These are phyloP conservation scores for Centropus bengalensis DNA, from an alignment of 2,113 vertebrate genomes.

Conservation along the genomic window DNA sequence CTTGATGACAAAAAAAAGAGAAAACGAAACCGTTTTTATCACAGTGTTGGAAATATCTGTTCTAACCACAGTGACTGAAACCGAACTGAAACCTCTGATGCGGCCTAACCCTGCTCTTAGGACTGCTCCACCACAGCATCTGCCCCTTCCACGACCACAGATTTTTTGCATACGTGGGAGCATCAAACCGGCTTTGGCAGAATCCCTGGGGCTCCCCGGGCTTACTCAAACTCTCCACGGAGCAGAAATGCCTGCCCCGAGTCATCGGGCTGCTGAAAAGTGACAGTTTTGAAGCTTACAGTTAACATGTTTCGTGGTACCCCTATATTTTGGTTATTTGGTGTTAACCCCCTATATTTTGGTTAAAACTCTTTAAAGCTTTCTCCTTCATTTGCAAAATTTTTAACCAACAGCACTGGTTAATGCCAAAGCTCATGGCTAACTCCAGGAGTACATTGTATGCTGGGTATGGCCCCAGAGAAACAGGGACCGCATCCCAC, in stretches of 20 bases:
- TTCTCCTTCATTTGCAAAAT: background rate
- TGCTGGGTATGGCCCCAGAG: background rate
- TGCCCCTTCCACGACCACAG: slow-evolving; percentile 1
- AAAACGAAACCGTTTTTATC: background rate
- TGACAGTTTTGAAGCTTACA: background rate
- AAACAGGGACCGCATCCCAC: background rate
- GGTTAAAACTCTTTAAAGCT: background rate
- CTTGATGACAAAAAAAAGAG: background rate
- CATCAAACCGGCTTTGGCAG: slow-evolving; percentile 40
- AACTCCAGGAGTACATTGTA: background rate
- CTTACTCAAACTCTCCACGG: background rate
- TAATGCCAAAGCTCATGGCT: background rate
- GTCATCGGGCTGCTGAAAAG: background rate
- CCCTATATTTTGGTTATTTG: background rate
- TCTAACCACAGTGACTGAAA: background rate
- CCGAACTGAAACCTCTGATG: background rate
- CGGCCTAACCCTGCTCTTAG: background rate
- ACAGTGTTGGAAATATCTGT: background rate
- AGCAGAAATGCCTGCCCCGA: background rate
- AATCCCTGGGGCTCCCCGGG: background rate
- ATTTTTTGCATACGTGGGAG: slow-evolving; percentile 18
- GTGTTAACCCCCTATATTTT: background rate
- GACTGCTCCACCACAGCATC: background rate
- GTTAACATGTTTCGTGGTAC: background rate
- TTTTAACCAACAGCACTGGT: background rate